Conservation (phyloP, 2,888 invertebrate species). For the Linyphia triangularis region DNA sequence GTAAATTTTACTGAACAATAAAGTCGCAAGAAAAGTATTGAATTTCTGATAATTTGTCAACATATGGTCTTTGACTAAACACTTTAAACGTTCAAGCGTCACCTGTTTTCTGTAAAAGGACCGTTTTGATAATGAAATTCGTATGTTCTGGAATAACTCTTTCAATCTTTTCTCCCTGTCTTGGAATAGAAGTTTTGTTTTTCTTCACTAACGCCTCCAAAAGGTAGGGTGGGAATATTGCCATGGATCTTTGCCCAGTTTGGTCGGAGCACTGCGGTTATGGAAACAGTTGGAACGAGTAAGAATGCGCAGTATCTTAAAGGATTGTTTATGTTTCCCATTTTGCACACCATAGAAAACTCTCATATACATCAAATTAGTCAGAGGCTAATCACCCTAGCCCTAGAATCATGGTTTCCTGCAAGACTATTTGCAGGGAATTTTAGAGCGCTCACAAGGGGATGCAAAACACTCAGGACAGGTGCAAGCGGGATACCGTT, state of each 20-base stretch:
- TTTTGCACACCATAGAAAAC: background rate
- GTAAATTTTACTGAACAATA: too few relatives aligned
- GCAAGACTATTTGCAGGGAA: background rate
- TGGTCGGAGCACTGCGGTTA: conserved; percentile 23
- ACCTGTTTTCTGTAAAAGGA: background rate
- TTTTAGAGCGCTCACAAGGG: too few relatives aligned
- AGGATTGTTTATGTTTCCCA: background rate
- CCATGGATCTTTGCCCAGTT: conserved; percentile 45
- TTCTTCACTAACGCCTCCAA: background rate
- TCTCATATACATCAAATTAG: background rate
- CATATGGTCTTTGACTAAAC: too few relatives aligned
- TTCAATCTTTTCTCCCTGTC: background rate
- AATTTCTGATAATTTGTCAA: too few relatives aligned
- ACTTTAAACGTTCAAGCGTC: too few relatives aligned
- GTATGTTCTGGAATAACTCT: conserved; percentile 3
- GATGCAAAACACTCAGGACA: too few relatives aligned
- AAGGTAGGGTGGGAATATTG: conserved; percentile 13
- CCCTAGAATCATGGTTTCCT: background rate
- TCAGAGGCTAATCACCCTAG: too few relatives aligned
- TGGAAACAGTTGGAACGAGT: background rate
- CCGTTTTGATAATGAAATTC: background rate
- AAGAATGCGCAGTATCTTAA: background rate
- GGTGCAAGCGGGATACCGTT: too few relatives aligned
- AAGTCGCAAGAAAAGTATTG: too few relatives aligned
- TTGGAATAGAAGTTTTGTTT: background rate